Base-by-base conservation (phyloP, 92 coral and sea anemone genomes). In the Umimayanthus kanabou region DNA sequence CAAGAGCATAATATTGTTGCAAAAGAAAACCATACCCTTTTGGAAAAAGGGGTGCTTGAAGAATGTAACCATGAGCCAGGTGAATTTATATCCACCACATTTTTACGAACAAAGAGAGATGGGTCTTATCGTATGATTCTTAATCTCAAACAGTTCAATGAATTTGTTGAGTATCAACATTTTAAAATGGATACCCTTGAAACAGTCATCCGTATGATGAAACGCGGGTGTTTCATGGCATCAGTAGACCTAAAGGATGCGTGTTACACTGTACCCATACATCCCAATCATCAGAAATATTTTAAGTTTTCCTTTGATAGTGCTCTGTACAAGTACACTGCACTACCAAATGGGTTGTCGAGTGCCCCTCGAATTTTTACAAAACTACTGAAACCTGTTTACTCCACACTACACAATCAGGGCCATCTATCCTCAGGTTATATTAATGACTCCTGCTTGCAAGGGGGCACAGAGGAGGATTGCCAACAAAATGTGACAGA, bases 351-450 rank as follows among this genome's bases (percentile, higher is more conserved):
- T 88, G 92, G 92, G 47, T 83, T 91, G 45, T 2, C 37, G 37
- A 33, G 92, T 82, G 91, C 90, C 72, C 94, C 92, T 6, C 85
- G 94, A 13, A 85, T 80, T 57, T 92, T 92, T 83, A 89, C 92
- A 20, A 92, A 92, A 37, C 26, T 88, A 74, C 90, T 85, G 6
- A 91, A 91, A 79, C 90, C 92, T 15, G 88, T 89, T 40, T 88
- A 66, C 29, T 84, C 93, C 22, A 85, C 90, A 77, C 88, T 91
- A 64, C 82, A 82, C 73, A 80, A 85, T 50, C 94, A 79, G 85
- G 90, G 94, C 66, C 91, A 89, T 76, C 40, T 70, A 71, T 79
- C 84, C 30, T 65, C 85, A 30, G 90, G 90, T 10, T 89, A 92
- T 67, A 89, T 92, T 69, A 92, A 92, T 76, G 89, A 89, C 75